These are phyloP conservation scores for Acleris emargana DNA, from an alignment of 2,888 invertebrate species.

Conservation along the genomic window DNA sequence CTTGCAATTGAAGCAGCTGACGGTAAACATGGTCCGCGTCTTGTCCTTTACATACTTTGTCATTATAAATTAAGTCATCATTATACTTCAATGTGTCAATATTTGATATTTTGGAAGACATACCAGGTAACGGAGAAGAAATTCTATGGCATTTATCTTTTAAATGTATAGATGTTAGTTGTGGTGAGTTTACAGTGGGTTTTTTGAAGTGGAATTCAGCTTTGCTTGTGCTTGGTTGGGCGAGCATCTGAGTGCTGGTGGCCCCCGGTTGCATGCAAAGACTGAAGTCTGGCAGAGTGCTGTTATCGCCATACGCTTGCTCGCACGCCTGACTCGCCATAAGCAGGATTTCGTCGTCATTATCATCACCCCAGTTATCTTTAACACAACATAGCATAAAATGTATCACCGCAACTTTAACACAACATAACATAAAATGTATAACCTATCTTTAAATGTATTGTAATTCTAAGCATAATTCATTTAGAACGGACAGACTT, in stretches of 20 bases:
- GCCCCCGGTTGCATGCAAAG: constrained; percentile 67
- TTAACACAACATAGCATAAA: constrained; percentile 24
- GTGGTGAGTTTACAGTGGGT: constrained; percentile 53
- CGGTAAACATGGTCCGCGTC: constrained; percentile 62
- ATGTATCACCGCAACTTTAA: constrained; percentile 31
- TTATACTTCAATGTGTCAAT: constrained; percentile 47
- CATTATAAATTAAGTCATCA: constrained; percentile 63
- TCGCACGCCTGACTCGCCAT: constrained; percentile 78
- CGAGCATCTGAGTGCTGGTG: constrained; percentile 68
- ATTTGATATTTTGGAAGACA: constrained; percentile 53
- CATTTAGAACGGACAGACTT: too few relatives aligned
- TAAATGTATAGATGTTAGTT: constrained; percentile 56
- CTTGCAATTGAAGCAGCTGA: constrained; percentile 65
- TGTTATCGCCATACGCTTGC: constrained; percentile 57
- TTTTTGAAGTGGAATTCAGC: constrained; percentile 63
- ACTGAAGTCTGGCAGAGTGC: constrained; percentile 66
- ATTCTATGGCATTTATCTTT: constrained; percentile 68
- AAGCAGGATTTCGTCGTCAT: constrained; percentile 75
- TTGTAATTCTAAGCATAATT: too few relatives aligned
- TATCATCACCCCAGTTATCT: constrained; percentile 74
- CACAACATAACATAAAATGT: constrained; percentile 25
- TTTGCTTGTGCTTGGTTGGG: constrained; percentile 52
- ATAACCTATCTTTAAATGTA: constrained; percentile 19
- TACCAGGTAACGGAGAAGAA: constrained; percentile 71
- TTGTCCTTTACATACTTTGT: constrained; percentile 61